These are phyloP conservation scores for Mus spretus DNA, from an alignment of 2,797 vertebrate species.

Conservation along the genomic window DNA sequence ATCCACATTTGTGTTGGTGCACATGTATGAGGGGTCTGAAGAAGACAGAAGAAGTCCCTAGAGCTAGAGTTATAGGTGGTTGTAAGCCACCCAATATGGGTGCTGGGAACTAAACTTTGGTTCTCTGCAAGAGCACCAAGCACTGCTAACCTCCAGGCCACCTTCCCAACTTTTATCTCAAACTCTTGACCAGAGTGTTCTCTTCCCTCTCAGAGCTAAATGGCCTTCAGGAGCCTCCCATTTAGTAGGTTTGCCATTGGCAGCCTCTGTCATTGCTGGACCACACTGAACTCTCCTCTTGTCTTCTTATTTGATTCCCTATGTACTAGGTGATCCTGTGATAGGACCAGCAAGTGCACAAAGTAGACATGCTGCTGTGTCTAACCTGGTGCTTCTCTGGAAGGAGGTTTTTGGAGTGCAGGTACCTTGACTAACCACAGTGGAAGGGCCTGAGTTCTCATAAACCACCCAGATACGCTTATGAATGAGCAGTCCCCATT, in stretches of 20 bases:
- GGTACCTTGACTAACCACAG: neutral
- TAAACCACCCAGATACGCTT: neutral
- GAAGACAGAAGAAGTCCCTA: neutral
- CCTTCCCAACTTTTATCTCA: neutral
- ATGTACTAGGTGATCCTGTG: neutral
- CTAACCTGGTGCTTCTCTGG: neutral
- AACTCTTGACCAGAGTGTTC: neutral
- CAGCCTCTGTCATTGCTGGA: fast-evolving
- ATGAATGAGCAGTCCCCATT: no score
- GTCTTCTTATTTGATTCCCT: neutral
- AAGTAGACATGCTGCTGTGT: neutral
- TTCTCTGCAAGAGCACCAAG: neutral
- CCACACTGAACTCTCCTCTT: neutral
- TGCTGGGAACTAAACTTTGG: neutral
- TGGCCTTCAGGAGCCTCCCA: neutral
- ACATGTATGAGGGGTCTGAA: neutral
- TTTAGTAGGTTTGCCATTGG: fast-evolving
- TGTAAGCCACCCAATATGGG: neutral
- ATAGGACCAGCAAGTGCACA: neutral
- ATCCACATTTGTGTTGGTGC: neutral
- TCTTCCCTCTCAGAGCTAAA: neutral
- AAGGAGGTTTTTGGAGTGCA: neutral
- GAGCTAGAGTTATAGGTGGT: neutral
- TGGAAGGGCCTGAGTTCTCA: neutral
- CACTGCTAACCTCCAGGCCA: no score